Evolutionary conservation across 1,140 invertebrate genomes (phyloP), one percentile per base, ranked within the genome.

Genomic region (Ectropis grisescens): DNA sequence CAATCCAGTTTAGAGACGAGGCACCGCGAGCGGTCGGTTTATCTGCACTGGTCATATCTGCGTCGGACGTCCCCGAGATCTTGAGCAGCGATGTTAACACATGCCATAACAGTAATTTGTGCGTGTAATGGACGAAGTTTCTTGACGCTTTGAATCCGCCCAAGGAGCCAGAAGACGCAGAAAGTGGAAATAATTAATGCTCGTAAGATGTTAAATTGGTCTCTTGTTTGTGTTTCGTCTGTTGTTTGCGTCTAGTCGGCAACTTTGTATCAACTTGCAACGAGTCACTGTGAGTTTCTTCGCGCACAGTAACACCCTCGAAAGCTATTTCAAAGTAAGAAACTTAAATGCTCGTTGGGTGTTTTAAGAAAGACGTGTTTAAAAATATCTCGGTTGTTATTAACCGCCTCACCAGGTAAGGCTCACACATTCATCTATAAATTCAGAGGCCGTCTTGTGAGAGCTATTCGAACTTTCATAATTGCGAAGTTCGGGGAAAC

Each of bases 381-480:
- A 8, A 19, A 19, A 19, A 19, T 19, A 19, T 19, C 16, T 3
- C 3, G 8, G 16, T 8, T 19, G 3, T 19, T 19, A 19, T 19
- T 19, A 19, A 19, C 8, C 3, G 16, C 57, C 57, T 67, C 45
- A 41, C 46, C 31, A 35, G 33, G 29, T 10, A 29, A 15, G 16
- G 53, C 61, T 56, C 62, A 76, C 65, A 75, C 44, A 76, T 72
- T 76, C 70, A 71, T 75, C 67, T 81, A 81, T 81, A 76, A 81
- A 81, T 81, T 79, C 76, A 66, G 74, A 61, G 52, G 58, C 64
- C 69, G 76, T 76, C 76, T 74, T 69, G 53, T 49, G 56, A 69
- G 69, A 79, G 76, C 76, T 75, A 81, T 81, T 76, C 65, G 64
- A 81, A 81, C 74, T 81, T 76, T 79, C 74, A 79, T 81, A 81